These are phyloP conservation scores for Oxyteleia sp. DNA, from an alignment of 2,888 invertebrate species.

Conservation along the genomic window DNA sequence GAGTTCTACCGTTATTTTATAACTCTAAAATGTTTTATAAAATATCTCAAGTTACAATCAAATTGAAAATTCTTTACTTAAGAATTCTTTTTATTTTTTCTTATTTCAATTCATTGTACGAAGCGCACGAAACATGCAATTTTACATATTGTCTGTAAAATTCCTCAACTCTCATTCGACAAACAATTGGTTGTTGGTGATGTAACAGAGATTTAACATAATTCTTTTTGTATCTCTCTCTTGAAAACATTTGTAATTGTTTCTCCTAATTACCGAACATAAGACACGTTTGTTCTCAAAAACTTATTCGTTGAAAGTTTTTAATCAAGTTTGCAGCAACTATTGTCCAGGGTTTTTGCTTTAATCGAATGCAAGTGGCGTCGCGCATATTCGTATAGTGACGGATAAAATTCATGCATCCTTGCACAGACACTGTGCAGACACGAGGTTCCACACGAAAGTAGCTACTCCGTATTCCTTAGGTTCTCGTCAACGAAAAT, in stretches of 20 bases:
- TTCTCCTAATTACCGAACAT: neutral
- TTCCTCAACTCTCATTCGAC: too few species aligned
- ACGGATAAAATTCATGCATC: constrained; percentile 62
- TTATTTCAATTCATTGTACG: too few species aligned
- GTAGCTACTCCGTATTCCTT: constrained; percentile 61
- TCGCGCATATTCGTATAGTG: constrained; percentile 42
- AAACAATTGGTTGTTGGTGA: too few species aligned
- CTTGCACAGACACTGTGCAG: constrained; percentile 46
- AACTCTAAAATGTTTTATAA: too few species aligned
- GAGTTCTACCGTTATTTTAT: too few species aligned
- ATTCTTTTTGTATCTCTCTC: neutral
- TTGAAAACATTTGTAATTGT: constrained; percentile 4
- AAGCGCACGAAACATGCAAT: too few species aligned
- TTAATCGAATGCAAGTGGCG: constrained; percentile 57
- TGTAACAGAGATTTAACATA: too few species aligned
- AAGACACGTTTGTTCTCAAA: neutral
- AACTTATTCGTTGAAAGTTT: constrained; percentile 6
- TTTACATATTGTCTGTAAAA: too few species aligned
- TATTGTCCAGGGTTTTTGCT: constrained; percentile 44
- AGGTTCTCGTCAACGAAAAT: constrained; percentile 62
- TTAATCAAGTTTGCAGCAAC: constrained; percentile 44
- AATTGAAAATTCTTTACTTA: too few species aligned
- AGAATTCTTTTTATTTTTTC: too few species aligned
- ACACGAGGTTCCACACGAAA: constrained; percentile 39
- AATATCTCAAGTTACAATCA: too few species aligned